Evolutionary conservation across 2,113 vertebrate genomes (phyloP), one percentile per base, ranked within the genome.

Genomic region (Strigops habroptila): DNA sequence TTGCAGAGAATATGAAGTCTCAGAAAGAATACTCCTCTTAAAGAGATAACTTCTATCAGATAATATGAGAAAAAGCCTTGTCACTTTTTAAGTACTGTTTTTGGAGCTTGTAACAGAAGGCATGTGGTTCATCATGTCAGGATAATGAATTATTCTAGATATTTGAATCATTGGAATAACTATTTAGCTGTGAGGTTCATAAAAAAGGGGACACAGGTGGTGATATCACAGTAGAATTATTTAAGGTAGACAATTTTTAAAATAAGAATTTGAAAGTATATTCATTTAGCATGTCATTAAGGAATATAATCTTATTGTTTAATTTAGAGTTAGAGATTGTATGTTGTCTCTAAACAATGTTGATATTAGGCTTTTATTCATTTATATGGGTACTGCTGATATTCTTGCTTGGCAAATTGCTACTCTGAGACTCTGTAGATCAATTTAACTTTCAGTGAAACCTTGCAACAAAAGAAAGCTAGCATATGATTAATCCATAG

Each of bases 381-480:
- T 91, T 91, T 90, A 68, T 86, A 81, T 86, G 71, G 30, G 24
- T 95, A 59, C 23, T 69, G n/a, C n/a, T 88, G 19, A 70, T 82
- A 88, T 46, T 43, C n/a, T 67, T 85, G 37, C 71, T 90, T 96
- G 67, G 75, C 30, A 93, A 70, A 90, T 90, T 93, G 27, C 59
- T 71, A 49, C 12, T 74, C 18, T 74, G 79, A 91, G 9, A 59
- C 53, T 60, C 55, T 44, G 78, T 91, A 74, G 53, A 97, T 97
- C 95, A 98, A 97, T 97, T 96, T 96, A 96, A 96, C 95, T 97
- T 97, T 97, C 91, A 97, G 90, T 96, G 96, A 97, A 96, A 95
- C 75, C 68, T 97, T 95, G 51, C 86, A 95, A 71, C 62, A 70
- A 73, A 84, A 92, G 82, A 95, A 86, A 87, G 2, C 53, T 77